A percentile compares a stretch with the other conserved stretches of the same genome.
Evolutionary conservation across 1,140 invertebrate species (phyloP).

Genomic region (Maconellicoccus hirsutus): DNA sequence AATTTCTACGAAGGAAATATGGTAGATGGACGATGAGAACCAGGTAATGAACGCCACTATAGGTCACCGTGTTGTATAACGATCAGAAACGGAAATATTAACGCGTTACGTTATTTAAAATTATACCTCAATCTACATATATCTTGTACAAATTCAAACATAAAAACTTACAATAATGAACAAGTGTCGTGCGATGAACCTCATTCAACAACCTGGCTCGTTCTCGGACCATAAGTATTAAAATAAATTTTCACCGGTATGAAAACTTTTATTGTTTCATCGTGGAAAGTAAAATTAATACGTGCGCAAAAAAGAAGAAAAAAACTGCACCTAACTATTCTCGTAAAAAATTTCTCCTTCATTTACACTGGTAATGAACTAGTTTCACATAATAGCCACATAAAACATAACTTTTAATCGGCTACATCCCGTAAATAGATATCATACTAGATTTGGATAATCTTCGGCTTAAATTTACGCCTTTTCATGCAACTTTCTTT

Average conservation of each 20-base stretch:
- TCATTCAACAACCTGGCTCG: background rate
- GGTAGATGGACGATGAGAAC: background rate
- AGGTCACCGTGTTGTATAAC: constrained; percentile 2
- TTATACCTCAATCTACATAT: background rate
- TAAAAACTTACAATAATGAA: no score
- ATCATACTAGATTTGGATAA: background rate
- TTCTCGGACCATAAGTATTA: background rate
- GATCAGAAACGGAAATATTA: background rate
- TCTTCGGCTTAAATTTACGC: background rate
- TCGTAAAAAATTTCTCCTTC: background rate
- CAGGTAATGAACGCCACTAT: background rate
- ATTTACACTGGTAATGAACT: background rate
- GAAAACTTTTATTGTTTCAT: no score
- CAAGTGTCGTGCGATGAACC: background rate
- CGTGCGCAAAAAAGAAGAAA: no score
- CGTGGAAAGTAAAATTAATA: no score
- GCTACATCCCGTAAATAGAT: background rate
- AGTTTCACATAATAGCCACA: background rate
- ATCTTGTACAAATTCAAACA: no score
- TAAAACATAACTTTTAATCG: background rate
- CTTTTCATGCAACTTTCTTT: background rate
- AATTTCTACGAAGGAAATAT: background rate
- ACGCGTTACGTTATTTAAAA: background rate
- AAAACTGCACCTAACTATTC: no score
- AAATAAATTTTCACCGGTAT: no score